Base-by-base conservation (phyloP, 2,113 vertebrate genomes). In the Pteronura brasiliensis region DNA sequence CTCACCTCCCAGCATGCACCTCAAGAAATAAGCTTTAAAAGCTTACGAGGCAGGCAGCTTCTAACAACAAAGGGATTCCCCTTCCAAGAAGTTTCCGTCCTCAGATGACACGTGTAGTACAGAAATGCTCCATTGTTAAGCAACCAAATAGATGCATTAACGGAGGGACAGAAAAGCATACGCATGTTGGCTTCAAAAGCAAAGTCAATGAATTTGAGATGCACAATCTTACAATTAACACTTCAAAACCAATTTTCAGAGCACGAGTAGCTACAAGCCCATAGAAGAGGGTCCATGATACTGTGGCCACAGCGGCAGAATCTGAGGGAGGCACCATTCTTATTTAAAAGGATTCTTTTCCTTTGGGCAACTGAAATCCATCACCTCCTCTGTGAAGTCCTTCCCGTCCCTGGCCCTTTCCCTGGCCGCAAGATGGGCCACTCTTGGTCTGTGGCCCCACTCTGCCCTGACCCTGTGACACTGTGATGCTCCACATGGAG, bases 161-260 rank as follows among this genome's bases (percentile, higher is more conserved):
- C 69, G 13, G 57, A 84, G 49, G 76, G 44, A 92, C 21, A 92
- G 57, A 93, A 72, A n/a, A 94, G 11, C 63, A 95, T 29, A 90
- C 36, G 31, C 9, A 31, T 36, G 91, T 96, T 57, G 82, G 63
- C 80, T 92, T 92, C 76, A 83, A 88, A 97, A 80, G 80, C 23
- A 86, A 91, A 80, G 42, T 90, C 90, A 89, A 74, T 27, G 63
- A 97, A 74, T 95, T 72, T 71, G 84, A 92, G 69, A 65, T 59
- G 13, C 18, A 93, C 29, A 44, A 31, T 74, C 47, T 94, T 80
- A 96, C 71, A 87, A 93, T 88, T 87, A 90, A 94, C 81, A 91
- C 76, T 71, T 80, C 81, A 82, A 95, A 94, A 84, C 72, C 77
- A 63, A 63, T 92, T 85, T 91, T 83, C 79, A 89, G 81, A 97